Evolutionary conservation across 2,888 invertebrate species (phyloP), one percentile per base, ranked within the genome.

Genomic region (Nebria salina): DNA sequence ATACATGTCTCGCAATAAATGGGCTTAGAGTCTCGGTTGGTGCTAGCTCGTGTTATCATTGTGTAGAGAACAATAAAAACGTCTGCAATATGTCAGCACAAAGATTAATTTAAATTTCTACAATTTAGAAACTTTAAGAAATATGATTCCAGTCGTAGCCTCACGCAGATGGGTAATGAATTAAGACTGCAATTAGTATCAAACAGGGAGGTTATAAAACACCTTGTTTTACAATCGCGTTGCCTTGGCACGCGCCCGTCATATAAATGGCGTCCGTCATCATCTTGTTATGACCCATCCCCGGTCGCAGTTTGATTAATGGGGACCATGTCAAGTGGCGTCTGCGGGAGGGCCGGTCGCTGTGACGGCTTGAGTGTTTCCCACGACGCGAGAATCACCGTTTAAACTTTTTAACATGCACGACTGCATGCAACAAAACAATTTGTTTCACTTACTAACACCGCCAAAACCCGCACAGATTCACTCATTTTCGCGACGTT

Each of bases 331-430:
- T 76, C 76, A 81, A 81, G 76, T 81, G 81, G 81, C 80, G 75
- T 70, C 8, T 13, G 20, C 9, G 2, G 74, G 20, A n/a, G 42
- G 41, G 73, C 13, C 13, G 34, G 41, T 6, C 41, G 8, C 26
- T n/a, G 42, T 43, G 72, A 66, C 75, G 75, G 72, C 64, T 20
- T 8, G 68, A 43, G 74, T 79, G 79, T 68, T 75, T 70, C 70
- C 43, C 65, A 20, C 75, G 72, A 81, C 76, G 81, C 76, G 76
- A 76, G 76, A 81, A 81, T 81, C 81, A 72, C 76, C 76, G 81
- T 73, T 76, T 76, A 79, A 76, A 81, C 76, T 81, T 81, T 81
- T 81, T 76, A 81, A 81, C 81, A 76, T 81, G 81, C 81, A 72
- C 81, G 76, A 72, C 54, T 73, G 76, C 81, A 81, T 81, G 81